Evolutionary conservation across 2,797 vertebrate species (phyloP).

Genomic region (Galago senegalensis): DNA sequence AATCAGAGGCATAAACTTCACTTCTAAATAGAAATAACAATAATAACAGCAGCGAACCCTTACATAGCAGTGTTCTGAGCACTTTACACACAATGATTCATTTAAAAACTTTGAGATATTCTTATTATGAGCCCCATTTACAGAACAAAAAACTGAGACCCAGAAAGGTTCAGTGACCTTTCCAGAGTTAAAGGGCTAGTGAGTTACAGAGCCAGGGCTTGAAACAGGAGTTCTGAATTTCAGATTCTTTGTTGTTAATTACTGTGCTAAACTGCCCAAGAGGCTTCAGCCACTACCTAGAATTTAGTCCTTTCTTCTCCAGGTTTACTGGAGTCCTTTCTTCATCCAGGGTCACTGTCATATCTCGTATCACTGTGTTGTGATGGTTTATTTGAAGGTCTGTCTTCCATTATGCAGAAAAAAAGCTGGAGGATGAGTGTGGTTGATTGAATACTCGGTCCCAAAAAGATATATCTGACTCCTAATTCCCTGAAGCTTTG

Average conservation of each 20-base stretch:
- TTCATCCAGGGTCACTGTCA: neutral
- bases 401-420: neutral
- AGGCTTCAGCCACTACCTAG: neutral
- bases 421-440: neutral
- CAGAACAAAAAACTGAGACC: conserved; percentile 42
- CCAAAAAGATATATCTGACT: neutral
- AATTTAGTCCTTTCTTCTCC: conserved; percentile 23
- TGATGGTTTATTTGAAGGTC: conserved; percentile 3
- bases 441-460: neutral
- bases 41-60: conserved; percentile 11
- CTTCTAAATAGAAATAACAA: conserved; percentile 48
- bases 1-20: conserved; percentile 51
- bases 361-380: neutral
- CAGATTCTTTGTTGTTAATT: neutral
- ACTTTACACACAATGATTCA: neutral
- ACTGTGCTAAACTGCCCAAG: neutral
- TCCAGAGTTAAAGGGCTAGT: conserved; percentile 5
- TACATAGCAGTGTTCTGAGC: neutral
- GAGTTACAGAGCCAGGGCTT: neutral
- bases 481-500: neutral
- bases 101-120: neutral
- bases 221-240: neutral
- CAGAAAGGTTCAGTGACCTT: neutral
- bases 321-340: neutral
- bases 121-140: conserved; percentile 43